Evolutionary conservation across 2,888 invertebrate genomes (phyloP).

Genomic region (Eupsilia transversa): DNA sequence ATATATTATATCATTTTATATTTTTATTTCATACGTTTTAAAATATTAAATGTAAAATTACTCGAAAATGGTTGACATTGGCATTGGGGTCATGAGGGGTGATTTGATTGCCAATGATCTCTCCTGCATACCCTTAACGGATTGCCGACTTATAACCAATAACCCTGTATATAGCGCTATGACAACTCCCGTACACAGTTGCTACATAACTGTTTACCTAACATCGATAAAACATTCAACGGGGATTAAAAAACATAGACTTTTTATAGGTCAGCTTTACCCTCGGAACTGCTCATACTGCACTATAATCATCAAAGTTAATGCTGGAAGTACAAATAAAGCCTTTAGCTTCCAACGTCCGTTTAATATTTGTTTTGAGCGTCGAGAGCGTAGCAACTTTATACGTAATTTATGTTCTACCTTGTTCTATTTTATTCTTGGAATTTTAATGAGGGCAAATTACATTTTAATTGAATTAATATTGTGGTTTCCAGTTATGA

Average conservation of each 20-base stretch:
- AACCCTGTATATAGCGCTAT: background rate
- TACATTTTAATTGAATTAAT: conserved; percentile 26
- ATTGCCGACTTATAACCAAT: too few species aligned
- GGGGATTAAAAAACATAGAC: conserved; percentile 3
- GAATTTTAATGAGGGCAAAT: conserved; percentile 45
- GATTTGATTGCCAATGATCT: too few species aligned
- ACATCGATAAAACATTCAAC: conserved; percentile 7
- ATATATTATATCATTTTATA: too few species aligned
- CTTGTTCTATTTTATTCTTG: conserved; percentile 37
- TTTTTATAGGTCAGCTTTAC: conserved; percentile 42
- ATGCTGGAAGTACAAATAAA: conserved; percentile 77
- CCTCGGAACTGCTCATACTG: conserved; percentile 59
- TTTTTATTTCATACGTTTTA: too few species aligned
- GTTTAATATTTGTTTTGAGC: conserved; percentile 74
- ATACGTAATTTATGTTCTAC: conserved; percentile 49
- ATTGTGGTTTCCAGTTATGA: conserved; percentile 19
- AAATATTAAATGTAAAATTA: too few species aligned
- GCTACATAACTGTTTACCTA: background rate
- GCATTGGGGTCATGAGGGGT: too few species aligned
- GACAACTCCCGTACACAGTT: background rate
- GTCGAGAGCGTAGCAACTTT: conserved; percentile 66
- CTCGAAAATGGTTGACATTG: too few species aligned
- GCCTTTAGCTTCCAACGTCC: conserved; percentile 68
- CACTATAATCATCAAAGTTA: conserved; percentile 78
- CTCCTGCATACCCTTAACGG: too few species aligned